A percentile compares a stretch with the other conserved stretches of the same genome.
These are phyloP conservation scores for Dromiciops gliroides DNA, from an alignment of 2,113 vertebrate species.

Conservation along the genomic window DNA sequence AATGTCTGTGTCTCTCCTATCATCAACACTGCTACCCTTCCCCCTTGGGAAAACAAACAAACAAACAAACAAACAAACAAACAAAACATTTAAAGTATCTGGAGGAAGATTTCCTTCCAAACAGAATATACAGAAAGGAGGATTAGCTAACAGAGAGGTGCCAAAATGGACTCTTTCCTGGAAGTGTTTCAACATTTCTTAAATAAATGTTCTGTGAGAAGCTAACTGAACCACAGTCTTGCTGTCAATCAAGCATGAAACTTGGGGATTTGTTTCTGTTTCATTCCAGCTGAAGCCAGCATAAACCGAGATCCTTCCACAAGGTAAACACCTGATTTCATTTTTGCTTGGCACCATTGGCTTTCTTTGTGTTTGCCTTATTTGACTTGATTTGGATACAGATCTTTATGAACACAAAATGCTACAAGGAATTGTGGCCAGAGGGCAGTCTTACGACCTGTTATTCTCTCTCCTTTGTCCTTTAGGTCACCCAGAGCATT, in stretches of 20 bases:
- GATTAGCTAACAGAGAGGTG: constrained; percentile 40
- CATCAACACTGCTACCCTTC: constrained; percentile 71
- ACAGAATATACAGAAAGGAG: constrained; percentile 65
- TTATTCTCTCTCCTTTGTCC: background rate
- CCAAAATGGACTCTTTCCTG: constrained; percentile 51
- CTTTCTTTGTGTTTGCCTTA: constrained; percentile 33
- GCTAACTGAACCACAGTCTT: constrained; percentile 56
- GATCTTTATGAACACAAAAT: constrained; percentile 15
- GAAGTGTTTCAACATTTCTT: constrained; percentile 62
- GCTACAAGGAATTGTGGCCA: background rate
- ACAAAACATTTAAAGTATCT: constrained; percentile 72
- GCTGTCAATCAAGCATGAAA: constrained; percentile 54
- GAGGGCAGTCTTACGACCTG: background rate
- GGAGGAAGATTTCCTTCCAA: constrained; percentile 58
- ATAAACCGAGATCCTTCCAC: constrained; percentile 50
- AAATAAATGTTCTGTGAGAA: constrained; percentile 45
- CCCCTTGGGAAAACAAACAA: background rate
- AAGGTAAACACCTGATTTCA: constrained; percentile 7
- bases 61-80: constrained; percentile 52
- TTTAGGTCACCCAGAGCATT: background rate
- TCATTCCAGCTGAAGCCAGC: constrained; percentile 40
- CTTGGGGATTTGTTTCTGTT: constrained; percentile 58
- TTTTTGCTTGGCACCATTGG: constrained; percentile 24
- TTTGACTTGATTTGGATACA: background rate
- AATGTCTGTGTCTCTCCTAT: constrained; percentile 36